phyloP scores from a whole-genome alignment of 2,888 invertebrate species.

The Ophion ellenae region DNA sequence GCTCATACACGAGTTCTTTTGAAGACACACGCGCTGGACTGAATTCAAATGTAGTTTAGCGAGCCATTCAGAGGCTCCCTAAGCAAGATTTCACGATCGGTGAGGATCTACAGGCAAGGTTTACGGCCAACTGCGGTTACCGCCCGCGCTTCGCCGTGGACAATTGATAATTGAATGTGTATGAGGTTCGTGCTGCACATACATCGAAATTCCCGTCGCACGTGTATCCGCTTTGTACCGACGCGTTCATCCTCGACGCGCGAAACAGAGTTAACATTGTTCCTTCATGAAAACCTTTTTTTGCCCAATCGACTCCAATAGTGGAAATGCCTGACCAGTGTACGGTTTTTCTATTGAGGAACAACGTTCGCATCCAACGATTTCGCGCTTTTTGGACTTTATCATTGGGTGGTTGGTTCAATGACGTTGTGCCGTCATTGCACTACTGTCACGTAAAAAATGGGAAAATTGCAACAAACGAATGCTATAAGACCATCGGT shows the following conservation, averaged over 20 bases:
- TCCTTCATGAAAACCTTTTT: constrained; percentile 26
- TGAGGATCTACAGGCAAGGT: constrained; percentile 40
- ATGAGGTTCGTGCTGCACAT: constrained; percentile 11
- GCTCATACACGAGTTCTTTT: constrained; percentile 29
- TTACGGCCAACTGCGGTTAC: constrained; percentile 53
- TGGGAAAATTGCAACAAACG: too few relatives aligned
- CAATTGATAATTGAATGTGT: constrained; percentile 62
- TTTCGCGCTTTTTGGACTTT: background rate
- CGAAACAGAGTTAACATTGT: constrained; percentile 43
- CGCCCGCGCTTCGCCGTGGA: constrained; percentile 33
- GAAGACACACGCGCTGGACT: constrained; percentile 23
- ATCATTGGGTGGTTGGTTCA: too few relatives aligned
- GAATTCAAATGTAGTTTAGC: constrained; percentile 53
- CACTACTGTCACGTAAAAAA: too few relatives aligned
- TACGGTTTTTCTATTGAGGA: constrained; percentile 13
- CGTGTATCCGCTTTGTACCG: constrained; percentile 41
- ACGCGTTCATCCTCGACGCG: constrained; percentile 31
- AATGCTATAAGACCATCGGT: too few relatives aligned
- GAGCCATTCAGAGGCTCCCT: constrained; percentile 56
- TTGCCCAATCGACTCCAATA: background rate
- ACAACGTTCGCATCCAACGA: background rate
- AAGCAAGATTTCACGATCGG: constrained; percentile 45
- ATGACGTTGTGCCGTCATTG: too few relatives aligned
- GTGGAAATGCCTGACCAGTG: constrained; percentile 8
- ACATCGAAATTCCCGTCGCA: constrained; percentile 7